phyloP scores from a whole-genome alignment of 2,113 vertebrate genomes.

The Perccottus glenii region DNA sequence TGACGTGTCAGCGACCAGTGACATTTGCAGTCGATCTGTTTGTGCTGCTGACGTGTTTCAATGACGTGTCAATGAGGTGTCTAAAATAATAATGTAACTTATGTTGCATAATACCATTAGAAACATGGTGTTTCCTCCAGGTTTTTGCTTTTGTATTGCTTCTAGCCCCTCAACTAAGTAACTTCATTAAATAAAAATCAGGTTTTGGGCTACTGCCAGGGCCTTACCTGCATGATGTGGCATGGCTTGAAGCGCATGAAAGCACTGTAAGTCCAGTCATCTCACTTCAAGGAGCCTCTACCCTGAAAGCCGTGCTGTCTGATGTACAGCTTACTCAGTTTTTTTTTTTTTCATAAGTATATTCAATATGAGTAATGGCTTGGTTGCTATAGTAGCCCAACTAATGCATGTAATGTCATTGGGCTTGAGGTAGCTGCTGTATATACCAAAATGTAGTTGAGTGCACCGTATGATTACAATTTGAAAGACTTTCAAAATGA shows the following conservation, averaged over 20 bases:
- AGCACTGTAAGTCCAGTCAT: slow-evolving; percentile 25
- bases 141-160: too few species aligned
- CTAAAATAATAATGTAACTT: not conserved
- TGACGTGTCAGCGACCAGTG: not conserved
- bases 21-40: slow-evolving; percentile 3
- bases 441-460: too few species aligned
- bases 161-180: not conserved
- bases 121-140: too few species aligned
- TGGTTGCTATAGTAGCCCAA: too few species aligned
- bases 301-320: not conserved
- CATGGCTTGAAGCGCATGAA: slow-evolving; percentile 70
- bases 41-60: not conserved
- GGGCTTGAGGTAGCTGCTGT: too few species aligned
- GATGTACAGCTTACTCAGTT: slow-evolving; percentile 1
- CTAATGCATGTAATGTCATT: too few species aligned
- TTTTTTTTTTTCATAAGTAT: too few species aligned
- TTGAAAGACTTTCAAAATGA: too few species aligned
- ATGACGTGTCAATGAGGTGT: not conserved
- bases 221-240: slow-evolving; percentile 56
- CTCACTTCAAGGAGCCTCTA: slow-evolving; percentile 51
- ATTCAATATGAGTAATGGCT: too few species aligned
- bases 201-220: slow-evolving; percentile 23
- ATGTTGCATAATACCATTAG: not conserved
- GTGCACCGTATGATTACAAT: too few species aligned
- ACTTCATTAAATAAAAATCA: slow-evolving; percentile 36